These are phyloP conservation scores for Nasonia vitripennis DNA, from an alignment of 1,140 invertebrate genomes.

Conservation along the genomic window DNA sequence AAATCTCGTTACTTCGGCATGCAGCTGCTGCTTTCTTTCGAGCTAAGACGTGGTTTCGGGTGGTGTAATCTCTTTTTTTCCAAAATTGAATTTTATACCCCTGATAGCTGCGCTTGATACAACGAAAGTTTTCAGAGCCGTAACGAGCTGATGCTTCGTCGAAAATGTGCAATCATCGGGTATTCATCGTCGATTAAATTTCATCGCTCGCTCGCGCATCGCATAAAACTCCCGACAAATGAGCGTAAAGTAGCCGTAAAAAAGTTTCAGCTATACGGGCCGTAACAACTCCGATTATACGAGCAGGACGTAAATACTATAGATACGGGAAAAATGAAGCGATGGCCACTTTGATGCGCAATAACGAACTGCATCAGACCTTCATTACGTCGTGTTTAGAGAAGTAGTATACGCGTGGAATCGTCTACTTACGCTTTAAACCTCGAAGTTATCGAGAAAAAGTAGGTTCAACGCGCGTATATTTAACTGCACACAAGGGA, in stretches of 20 bases:
- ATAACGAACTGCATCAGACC: background rate
- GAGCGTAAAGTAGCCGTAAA: constrained; percentile 5
- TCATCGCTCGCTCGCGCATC: background rate
- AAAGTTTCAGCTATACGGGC: background rate
- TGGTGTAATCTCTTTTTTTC: too few species aligned
- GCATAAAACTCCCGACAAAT: constrained; percentile 5
- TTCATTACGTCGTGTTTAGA: background rate
- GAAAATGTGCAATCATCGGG: background rate
- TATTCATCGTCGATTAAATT: constrained; percentile 29
- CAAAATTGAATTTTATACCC: too few species aligned
- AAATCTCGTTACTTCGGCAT: constrained; percentile 42
- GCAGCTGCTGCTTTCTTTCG: constrained; percentile 5
- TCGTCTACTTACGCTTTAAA: background rate
- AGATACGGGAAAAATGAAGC: background rate
- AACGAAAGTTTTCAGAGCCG: constrained; percentile 18
- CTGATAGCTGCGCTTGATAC: background rate
- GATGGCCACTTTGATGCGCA: background rate
- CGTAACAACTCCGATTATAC: background rate
- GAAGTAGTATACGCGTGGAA: too few species aligned
- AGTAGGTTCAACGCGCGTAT: background rate
- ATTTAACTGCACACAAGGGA: background rate
- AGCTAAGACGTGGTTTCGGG: background rate
- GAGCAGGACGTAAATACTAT: background rate
- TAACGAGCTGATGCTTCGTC: background rate
- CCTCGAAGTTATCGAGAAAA: background rate